These are phyloP conservation scores for Ectobius pallidus DNA, from an alignment of 2,888 invertebrate genomes.

Conservation along the genomic window DNA sequence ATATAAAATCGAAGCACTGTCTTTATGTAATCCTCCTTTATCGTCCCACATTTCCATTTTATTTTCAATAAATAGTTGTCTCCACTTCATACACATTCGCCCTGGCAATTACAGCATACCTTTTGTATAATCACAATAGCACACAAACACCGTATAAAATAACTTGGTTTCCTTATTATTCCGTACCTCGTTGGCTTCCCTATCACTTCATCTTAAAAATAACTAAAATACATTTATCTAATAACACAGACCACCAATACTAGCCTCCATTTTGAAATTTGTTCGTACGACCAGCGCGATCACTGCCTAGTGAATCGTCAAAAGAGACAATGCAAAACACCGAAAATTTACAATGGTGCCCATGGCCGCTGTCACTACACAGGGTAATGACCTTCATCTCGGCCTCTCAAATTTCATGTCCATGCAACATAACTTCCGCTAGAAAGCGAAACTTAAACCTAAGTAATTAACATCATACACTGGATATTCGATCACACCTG, in stretches of 20 bases:
- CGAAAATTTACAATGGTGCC: background rate
- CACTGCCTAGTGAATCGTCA: background rate
- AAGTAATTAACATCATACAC: too few relatives aligned
- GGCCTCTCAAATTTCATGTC: background rate
- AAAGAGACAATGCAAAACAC: too few relatives aligned
- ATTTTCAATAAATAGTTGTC: background rate
- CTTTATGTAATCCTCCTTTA: background rate
- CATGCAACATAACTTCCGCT: too few relatives aligned
- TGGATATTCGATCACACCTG: too few relatives aligned
- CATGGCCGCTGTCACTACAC: background rate
- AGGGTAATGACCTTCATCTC: background rate
- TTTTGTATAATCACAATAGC: too few relatives aligned
- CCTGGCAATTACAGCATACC: too few relatives aligned
- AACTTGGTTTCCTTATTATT: background rate
- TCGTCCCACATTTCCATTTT: background rate
- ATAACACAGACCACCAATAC: background rate
- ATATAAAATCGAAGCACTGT: background rate
- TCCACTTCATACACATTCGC: too few relatives aligned
- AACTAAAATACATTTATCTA: background rate
- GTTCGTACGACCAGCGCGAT: background rate
- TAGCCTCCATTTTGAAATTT: constrained; percentile 19
- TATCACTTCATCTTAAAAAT: background rate
- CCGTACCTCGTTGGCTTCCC: background rate
- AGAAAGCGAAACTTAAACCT: too few relatives aligned
- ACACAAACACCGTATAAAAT: too few relatives aligned